Conservation (phyloP, 1,140 invertebrate species). For the Vanessa tameamea region DNA sequence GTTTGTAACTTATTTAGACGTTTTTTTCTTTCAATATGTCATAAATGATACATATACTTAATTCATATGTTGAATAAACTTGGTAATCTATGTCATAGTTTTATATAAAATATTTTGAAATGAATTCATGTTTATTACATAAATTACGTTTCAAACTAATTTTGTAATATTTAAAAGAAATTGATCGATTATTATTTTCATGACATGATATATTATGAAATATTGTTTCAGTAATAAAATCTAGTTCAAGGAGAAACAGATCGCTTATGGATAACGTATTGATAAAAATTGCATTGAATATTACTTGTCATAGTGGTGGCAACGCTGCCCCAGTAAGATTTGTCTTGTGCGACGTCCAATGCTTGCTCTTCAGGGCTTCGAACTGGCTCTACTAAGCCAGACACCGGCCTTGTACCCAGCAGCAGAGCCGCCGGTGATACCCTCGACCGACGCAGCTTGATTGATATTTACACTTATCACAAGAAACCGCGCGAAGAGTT, state of each 20-base stretch:
- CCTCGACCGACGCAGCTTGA: constrained; percentile 73
- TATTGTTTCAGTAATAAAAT: background rate
- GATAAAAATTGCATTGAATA: constrained; percentile 2
- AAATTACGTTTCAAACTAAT: too few relatives aligned
- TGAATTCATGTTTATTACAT: background rate
- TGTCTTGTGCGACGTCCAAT: constrained; percentile 77
- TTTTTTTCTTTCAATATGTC: background rate
- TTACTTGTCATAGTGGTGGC: constrained; percentile 68
- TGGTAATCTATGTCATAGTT: background rate
- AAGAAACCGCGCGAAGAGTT: constrained; percentile 3
- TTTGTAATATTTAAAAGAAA: background rate
- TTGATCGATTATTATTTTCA: too few relatives aligned
- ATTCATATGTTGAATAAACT: too few relatives aligned
- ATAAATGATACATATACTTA: background rate
- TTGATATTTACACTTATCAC: constrained; percentile 26
- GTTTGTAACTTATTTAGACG: background rate
- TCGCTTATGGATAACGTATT: background rate
- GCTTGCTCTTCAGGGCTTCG: constrained; percentile 75
- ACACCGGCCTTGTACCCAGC: constrained; percentile 72
- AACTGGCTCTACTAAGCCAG: constrained; percentile 70
- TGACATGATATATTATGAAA: background rate
- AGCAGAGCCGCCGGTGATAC: constrained; percentile 74
- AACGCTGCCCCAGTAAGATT: constrained; percentile 75
- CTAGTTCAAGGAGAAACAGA: constrained; percentile 13
- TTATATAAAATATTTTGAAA: background rate